These are phyloP conservation scores for Carcharodon carcharias DNA, from an alignment of 2,797 vertebrate species.

Conservation along the genomic window DNA sequence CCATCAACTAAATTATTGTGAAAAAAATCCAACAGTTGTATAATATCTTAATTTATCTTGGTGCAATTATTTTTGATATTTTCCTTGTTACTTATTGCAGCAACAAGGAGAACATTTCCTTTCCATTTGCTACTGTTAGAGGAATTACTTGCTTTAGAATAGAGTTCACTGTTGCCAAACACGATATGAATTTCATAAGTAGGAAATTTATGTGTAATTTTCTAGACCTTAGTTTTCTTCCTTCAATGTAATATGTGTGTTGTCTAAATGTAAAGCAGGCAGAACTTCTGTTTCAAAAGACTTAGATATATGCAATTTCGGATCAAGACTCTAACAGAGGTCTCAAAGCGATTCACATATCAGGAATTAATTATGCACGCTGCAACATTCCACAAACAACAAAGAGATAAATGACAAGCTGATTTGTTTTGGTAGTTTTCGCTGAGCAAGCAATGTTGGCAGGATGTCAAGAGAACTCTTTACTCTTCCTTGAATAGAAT, in stretches of 20 bases:
- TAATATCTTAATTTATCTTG: background rate
- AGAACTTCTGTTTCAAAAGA: background rate
- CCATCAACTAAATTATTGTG: slow-evolving; percentile 20
- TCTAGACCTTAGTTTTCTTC: background rate
- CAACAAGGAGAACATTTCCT: background rate
- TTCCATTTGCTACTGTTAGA: background rate
- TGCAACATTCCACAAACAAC: background rate
- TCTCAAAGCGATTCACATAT: background rate
- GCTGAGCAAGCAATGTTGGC: background rate
- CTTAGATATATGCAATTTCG: background rate
- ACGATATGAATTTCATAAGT: slow-evolving; percentile 4
- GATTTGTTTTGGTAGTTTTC: background rate
- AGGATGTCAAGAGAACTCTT: background rate
- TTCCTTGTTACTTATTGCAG: background rate
- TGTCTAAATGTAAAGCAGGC: background rate
- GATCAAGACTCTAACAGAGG: background rate
- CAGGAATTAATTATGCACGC: background rate
- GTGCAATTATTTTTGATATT: background rate
- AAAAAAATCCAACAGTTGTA: background rate
- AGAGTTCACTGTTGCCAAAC: background rate
- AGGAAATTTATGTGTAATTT: background rate
- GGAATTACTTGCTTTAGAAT: background rate
- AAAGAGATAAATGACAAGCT: background rate
- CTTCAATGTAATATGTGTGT: background rate
- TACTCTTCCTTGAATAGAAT: background rate